A percentile compares a stretch with the other conserved stretches of the same genome.
These are phyloP conservation scores for Pseudopipra pipra DNA, from an alignment of 2,113 vertebrate genomes.

Conservation along the genomic window DNA sequence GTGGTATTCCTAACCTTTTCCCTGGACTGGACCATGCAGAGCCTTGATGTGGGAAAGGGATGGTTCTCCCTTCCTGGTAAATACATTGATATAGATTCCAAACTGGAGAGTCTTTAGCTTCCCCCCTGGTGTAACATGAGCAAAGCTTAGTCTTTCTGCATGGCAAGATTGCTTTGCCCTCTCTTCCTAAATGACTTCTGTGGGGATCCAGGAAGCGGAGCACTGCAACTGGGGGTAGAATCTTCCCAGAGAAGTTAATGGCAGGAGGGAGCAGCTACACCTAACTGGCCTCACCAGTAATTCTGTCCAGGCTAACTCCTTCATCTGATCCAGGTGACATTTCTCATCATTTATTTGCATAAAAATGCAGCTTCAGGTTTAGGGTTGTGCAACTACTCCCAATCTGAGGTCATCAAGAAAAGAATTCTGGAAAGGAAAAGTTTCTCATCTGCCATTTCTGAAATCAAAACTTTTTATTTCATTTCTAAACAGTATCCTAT, in stretches of 20 bases:
- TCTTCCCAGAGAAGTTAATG: not conserved
- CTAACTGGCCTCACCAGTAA: constrained; percentile 4
- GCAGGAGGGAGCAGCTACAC: not conserved
- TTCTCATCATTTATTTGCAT: constrained; percentile 17
- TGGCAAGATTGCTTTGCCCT: not conserved
- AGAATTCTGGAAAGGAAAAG: not conserved
- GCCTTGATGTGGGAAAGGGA: not conserved
- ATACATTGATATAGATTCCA: not conserved
- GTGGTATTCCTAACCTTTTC: not conserved
- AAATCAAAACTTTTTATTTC: not conserved
- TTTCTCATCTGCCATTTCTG: not conserved
- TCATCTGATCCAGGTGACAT: not conserved
- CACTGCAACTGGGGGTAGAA: not conserved
- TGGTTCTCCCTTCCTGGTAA: not conserved
- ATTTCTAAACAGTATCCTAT: not conserved
- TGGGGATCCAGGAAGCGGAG: not conserved
- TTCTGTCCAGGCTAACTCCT: not conserved
- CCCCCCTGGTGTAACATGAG: not conserved
- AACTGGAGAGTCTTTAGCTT: not conserved
- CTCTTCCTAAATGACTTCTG: rapidly evolving
- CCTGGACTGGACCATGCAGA: not conserved
- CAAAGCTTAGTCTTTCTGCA: not conserved
- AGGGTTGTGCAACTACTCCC: not conserved
- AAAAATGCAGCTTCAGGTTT: not conserved
- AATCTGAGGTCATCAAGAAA: not conserved